Conservation (phyloP, 2,797 vertebrate genomes). For the Gallirallus australis region DNA sequence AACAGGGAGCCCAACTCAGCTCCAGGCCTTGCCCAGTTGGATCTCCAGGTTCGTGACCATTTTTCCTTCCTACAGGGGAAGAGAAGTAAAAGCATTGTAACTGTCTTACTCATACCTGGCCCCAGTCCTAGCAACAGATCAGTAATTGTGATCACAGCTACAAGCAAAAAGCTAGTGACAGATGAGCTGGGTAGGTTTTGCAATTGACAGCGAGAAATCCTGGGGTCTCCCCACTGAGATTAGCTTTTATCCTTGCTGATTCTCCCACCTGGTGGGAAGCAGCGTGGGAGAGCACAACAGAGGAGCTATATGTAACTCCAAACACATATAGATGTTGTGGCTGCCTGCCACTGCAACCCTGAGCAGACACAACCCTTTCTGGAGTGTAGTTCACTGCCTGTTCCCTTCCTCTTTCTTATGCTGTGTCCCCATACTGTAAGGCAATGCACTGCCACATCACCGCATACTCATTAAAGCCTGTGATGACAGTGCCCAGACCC, state of each 20-base stretch:
- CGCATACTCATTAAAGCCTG: background rate
- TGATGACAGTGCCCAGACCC: background rate
- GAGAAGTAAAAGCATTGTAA: background rate
- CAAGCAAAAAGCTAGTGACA: background rate
- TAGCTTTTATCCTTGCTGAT: background rate
- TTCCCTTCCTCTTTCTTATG: background rate
- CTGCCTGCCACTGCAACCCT: background rate
- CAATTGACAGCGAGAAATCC: background rate
- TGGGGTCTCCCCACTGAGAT: background rate
- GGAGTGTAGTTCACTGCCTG: background rate
- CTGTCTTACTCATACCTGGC: conserved; percentile 4
- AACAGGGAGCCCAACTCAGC: background rate
- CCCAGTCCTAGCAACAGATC: background rate
- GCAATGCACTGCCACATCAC: background rate
- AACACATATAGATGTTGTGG: background rate
- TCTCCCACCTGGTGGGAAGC: background rate
- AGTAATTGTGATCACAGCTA: background rate
- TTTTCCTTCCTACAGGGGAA: background rate
- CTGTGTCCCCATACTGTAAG: background rate
- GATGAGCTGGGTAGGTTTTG: background rate
- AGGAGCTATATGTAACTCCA: background rate
- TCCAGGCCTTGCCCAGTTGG: background rate
- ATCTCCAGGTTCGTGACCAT: background rate
- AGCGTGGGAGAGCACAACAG: background rate
- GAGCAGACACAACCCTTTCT: background rate